Evolutionary conservation across 2,888 invertebrate genomes (phyloP), one percentile per base, ranked within the genome.

Genomic region (Pasiphila rectangulata): DNA sequence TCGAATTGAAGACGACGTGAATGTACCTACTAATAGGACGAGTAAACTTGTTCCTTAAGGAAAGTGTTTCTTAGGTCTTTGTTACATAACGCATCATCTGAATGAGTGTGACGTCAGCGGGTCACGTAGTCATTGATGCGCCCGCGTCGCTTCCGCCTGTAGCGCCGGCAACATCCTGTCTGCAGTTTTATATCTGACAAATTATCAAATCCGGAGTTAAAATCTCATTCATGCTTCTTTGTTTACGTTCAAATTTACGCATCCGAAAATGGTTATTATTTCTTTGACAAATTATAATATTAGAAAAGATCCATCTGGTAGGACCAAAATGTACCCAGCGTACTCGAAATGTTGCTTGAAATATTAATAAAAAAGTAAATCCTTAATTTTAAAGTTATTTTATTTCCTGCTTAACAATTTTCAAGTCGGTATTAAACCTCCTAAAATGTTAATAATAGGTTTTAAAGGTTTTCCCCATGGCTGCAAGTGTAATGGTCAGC

Each of bases 161-260:
- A 81, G 81, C 83, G 84, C 83, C 84, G 75, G 69, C 68, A 79
- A 32, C 79, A 80, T 86, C 85, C 85, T 84, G 84, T 69, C 72
- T 67, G 64, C 62, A 65, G 64, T 60, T 68, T 68, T 59, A 69
- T 67, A 63, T 67, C 40, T 47, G 38, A 40, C 36, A 41, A 43
- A 48, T 25, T 46, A 40, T 42, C 47, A 20, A 15, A 19, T 41
- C 34, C 7, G 13, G 12, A 16, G 27, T 36, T 42, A 27, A 21
- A 37, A 39, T 42, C 23, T 36, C 51, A 40, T 51, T 45, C 50
- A 50, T 37, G 16, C 12, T 37, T 40, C 25, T 40, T 39, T 40
- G 36, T 50, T 41, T 50, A 36, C 36, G 16, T 36, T 40, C 1
- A n/a, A 9, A 4, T 4, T 12, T 4, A n/a, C n/a, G n/a, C n/a